phyloP scores from a whole-genome alignment of 1,140 invertebrate species.

The Ceratosolen solmsi region DNA sequence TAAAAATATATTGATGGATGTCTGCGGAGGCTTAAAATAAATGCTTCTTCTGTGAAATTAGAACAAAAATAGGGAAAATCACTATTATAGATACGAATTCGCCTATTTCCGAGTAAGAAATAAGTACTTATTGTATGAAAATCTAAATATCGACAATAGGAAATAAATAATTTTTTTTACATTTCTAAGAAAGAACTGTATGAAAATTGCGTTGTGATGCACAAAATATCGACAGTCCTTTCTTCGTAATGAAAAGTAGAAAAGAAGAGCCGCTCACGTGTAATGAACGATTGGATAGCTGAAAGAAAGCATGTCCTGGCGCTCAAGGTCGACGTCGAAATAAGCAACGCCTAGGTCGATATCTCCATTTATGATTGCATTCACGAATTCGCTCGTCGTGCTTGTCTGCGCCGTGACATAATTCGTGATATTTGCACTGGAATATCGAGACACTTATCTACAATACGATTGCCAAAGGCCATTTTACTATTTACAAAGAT shows the following conservation, averaged over 20 bases:
- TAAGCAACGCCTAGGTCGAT: slow-evolving; percentile 77
- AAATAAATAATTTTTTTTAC: too few species aligned
- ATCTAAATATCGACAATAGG: too few species aligned
- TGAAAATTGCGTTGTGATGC: too few species aligned
- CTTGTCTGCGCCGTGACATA: slow-evolving; percentile 66
- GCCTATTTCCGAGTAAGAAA: too few species aligned
- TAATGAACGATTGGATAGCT: slow-evolving; percentile 77
- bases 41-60: slow-evolving; percentile 75
- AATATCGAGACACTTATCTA: not conserved
- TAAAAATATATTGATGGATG: slow-evolving; percentile 77
- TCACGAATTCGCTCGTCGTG: slow-evolving; percentile 77
- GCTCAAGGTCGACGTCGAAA: slow-evolving; percentile 74
- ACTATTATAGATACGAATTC: too few species aligned
- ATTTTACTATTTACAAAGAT: not conserved
- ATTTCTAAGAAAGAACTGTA: too few species aligned
- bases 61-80: slow-evolving; percentile 17
- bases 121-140: too few species aligned
- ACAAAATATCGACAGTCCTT: too few species aligned
- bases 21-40: slow-evolving; percentile 77
- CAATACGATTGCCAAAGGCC: not conserved
- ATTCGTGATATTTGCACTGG: slow-evolving; percentile 31
- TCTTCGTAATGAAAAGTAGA: too few species aligned
- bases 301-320: slow-evolving; percentile 75
- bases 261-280: slow-evolving; percentile 67
- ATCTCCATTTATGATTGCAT: slow-evolving; percentile 73